Evolutionary conservation across 2,888 invertebrate genomes (phyloP), one percentile per base, ranked within the genome.

Genomic region (Rhimphoctona megacephalus): DNA sequence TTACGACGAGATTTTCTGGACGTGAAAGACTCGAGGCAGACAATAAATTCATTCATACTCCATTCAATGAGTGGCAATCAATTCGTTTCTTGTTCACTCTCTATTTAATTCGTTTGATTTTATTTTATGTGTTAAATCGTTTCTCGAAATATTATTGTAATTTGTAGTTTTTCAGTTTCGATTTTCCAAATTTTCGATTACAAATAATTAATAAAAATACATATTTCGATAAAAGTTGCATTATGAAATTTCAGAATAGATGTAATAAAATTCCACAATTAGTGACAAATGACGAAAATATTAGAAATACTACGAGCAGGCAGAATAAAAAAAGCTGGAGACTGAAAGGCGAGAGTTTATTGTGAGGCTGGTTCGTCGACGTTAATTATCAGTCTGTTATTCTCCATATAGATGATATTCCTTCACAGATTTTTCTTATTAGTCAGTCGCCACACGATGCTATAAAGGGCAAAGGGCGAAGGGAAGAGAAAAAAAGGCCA

Each of bases 361-460:
- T 85, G 73, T 57, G 19, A 57, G 70, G 64, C 22, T 72, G 17
- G 25, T 61, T 64, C 76, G 46, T 57, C 67, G 69, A 67, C 39
- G 67, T 52, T 57, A 61, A 86, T 83, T 54, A 64, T 67, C 52
- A 52, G 49, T 19, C 49, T 54, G n/a, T 74, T 73, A 76, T 83
- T 36, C 66, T 61, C 17, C 61, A 6, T 6, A 30, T 6, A 69
- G n/a, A 52, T 52, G 54, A 5, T 6, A 22, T 30, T 76, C 46
- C 67, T 84, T 64, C 22, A 87, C 88, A 88, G 84, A 87, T 85
- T 88, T 87, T 88, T 85, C 85, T 87, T 87, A 88, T 88, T 88
- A 89, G 89, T 88, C 77, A 83, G 70, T 83, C 64, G 69, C 57
- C 77, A 64, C 66, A 66, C 69, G 43, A 64, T 61, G 33, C 66